Conservation (phyloP, 1,140 invertebrate species). For the Galleria mellonella region DNA sequence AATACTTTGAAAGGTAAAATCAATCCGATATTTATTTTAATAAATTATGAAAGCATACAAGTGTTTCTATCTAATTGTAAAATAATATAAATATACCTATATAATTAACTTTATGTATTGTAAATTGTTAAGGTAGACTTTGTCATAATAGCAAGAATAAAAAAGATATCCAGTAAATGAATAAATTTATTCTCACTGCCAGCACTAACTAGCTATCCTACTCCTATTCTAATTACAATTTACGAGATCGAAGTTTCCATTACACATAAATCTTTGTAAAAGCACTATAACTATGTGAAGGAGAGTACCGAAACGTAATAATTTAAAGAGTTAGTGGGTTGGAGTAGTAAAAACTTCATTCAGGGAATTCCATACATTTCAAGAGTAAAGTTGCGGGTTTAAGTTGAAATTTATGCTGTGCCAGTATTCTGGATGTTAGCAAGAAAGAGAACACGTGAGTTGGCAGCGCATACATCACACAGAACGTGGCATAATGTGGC, state of each 20-base stretch:
- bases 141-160: no score
- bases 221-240: conserved; percentile 12
- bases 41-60: no score
- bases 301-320: conserved; percentile 42
- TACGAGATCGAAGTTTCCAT: conserved; percentile 11
- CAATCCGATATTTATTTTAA: no score
- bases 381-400: conserved; percentile 52
- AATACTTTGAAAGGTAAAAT: no score
- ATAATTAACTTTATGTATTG: no score
- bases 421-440: conserved; percentile 48
- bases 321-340: conserved; percentile 46
- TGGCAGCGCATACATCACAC: conserved; percentile 57
- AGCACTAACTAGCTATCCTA: background rate
- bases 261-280: conserved; percentile 25
- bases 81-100: no score
- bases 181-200: no score
- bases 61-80: no score
- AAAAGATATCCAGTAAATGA: no score
- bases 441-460: conserved; percentile 49
- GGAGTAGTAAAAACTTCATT: conserved; percentile 59
- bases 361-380: conserved; percentile 53
- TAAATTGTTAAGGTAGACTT: no score
- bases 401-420: conserved; percentile 63
- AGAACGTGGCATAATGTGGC: conserved; percentile 54
- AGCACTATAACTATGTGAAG: conserved; percentile 18